Conservation (phyloP, 1,140 invertebrate genomes). For the Sinella curviseta region DNA sequence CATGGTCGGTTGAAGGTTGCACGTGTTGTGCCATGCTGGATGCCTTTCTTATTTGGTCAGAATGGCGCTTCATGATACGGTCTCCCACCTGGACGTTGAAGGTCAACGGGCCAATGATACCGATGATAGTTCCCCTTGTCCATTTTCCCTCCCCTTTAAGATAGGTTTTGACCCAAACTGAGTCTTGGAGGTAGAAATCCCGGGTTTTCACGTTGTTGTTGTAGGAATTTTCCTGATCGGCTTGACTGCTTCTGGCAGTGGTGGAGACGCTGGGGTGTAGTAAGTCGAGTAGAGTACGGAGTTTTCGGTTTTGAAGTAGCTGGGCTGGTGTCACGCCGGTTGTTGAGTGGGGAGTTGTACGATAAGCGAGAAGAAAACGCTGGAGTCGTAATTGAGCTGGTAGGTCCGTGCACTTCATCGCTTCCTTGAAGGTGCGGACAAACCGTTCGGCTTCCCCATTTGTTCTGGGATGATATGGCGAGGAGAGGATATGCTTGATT, state of each 20-base stretch:
- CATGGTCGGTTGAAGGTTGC: too few relatives aligned
- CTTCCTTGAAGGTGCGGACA: background rate
- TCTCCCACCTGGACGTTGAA: background rate
- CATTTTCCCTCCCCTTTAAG: too few relatives aligned
- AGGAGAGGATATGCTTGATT: too few relatives aligned
- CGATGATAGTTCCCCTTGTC: too few relatives aligned
- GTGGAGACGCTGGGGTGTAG: background rate
- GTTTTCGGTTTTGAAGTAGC: constrained; percentile 25
- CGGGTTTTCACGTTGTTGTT: background rate
- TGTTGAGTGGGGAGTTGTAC: constrained; percentile 48
- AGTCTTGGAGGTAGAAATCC: background rate
- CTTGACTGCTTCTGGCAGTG: background rate
- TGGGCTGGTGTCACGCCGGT: constrained; percentile 45
- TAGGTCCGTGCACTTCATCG: too few relatives aligned
- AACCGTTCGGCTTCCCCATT: background rate
- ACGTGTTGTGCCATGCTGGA: too few relatives aligned
- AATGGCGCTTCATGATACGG: background rate
- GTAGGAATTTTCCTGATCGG: background rate
- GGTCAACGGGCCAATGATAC: too few relatives aligned
- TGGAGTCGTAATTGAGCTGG: too few relatives aligned
- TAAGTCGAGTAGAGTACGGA: too few relatives aligned
- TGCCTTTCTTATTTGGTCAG: background rate
- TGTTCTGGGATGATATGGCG: too few relatives aligned
- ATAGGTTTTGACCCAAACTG: too few relatives aligned
- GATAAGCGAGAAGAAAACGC: constrained; percentile 51